Base-by-base conservation (phyloP, 2,888 invertebrate genomes). In the Vesta saturnalis region DNA sequence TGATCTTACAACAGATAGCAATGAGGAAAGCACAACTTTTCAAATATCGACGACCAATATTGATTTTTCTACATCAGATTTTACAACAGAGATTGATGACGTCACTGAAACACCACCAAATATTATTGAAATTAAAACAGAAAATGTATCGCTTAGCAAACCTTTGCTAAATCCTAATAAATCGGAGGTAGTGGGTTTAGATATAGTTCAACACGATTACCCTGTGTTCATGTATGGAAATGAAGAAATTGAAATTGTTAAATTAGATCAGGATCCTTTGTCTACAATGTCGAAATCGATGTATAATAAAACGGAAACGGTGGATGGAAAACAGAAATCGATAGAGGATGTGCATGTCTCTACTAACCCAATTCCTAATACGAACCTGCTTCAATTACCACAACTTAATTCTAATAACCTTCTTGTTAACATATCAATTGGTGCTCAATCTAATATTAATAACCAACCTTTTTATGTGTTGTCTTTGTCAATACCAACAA, bases 391-490 rank as follows among this genome's bases (percentile, higher is more conserved):
- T 55, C 78, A 83, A 69, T 78, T 83, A 15, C 84, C 83, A 18
- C 72, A 77, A 49, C 69, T 78, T 22, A 72, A 70, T 59, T 79
- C 85, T 21, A 90, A 89, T 83, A 89, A 91, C 77, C 90, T 94
- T 76, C 85, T 94, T 74, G 91, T 95, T 70, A 95, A 95, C 84
- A 87, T 95, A 74, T 93, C 94, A 6, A 94, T 94, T 78, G 90
- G 92, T 69, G 90, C 92, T 49, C 92, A 93, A 77, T 87, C 87
- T 68, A 86, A 85, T 72, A 82, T 83, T 52, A 84, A 85, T 62
- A 85, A 84, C 77, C 89, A 89, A 78, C 90, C 90, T 56, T 87
- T 94, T 72, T 94, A 94, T 85, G 90, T 93, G 39, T 85, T 94
- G 75, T 94, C 94, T 77, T 90, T 94, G 68, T 92, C 92, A 70